Evolutionary conservation across 1,140 invertebrate genomes (phyloP), one percentile per base, ranked within the genome.

Genomic region (Monochamus saltuarius): DNA sequence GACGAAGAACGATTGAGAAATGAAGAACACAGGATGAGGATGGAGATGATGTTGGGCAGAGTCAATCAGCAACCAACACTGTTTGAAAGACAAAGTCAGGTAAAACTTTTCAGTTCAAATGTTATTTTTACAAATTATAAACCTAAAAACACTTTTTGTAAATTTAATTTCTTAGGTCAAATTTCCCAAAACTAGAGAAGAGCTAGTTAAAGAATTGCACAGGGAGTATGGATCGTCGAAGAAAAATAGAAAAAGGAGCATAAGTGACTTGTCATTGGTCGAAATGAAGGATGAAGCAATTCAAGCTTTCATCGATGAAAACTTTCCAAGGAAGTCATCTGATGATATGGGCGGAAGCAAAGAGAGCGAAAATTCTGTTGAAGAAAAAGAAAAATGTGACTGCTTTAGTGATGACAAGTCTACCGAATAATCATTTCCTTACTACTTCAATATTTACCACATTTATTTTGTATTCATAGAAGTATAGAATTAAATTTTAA

Each of bases 41-140:
- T 89, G 87, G 84, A 87, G 73, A 69, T 84, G 57, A 89, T 89
- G 86, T 76, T 86, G 51, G 82, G 84, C 47, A 79, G 87, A 59
- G 87, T 89, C 0, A 83, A 84, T 46, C 80, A 81, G 62, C 87
- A 87, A 66, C 87, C 87, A 0, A 83, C 86, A 54, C 78, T 88
- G 10, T 89, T 88, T 64, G 86, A 88, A 74, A 78, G 87, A 47
- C 84, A 86, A 65, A 87, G 86, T n/a, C 82, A 85, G 64, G 85
- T 86, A 68, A 39, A 49, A 56, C n/a, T n/a, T n/a, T n/a, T n/a
- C n/a, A n/a, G n/a, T n/a, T n/a, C n/a, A n/a, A n/a, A n/a, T n/a
- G n/a, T n/a, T n/a, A n/a, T n/a, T n/a, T n/a, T n/a, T n/a, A n/a
- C n/a, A n/a, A n/a, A n/a, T n/a, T n/a, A n/a, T n/a, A n/a, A n/a